Evolutionary conservation across 2,113 vertebrate species (phyloP).

Genomic region (Burhinus bistriatus): DNA sequence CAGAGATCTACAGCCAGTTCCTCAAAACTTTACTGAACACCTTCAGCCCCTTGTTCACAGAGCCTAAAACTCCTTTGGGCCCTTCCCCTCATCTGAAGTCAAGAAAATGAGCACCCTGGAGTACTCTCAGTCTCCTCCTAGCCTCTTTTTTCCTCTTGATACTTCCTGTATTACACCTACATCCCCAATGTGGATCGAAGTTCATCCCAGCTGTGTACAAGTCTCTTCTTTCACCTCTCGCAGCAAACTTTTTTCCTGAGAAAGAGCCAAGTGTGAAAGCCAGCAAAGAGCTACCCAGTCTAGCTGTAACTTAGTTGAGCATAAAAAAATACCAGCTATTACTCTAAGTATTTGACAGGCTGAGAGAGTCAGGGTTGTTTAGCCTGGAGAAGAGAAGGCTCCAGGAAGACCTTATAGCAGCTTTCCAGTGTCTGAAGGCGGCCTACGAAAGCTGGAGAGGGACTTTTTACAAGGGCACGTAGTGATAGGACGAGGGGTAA

Average conservation of each 20-base stretch:
- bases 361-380: too few species aligned
- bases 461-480: too few species aligned
- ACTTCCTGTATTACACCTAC: not conserved
- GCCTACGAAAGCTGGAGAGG: too few species aligned
- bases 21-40: not conserved
- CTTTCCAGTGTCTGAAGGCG: too few species aligned
- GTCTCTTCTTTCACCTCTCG: not conserved
- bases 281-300: not conserved
- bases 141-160: not conserved
- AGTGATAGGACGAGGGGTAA: too few species aligned
- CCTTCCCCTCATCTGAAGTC: not conserved
- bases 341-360: not conserved
- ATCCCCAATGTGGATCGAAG: accelerated
- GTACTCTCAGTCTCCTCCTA: not conserved
- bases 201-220: not conserved
- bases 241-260: not conserved
- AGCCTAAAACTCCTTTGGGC: not conserved
- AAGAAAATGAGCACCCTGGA: not conserved
- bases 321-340: not conserved
- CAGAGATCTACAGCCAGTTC: not conserved
- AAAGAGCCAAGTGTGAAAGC: not conserved
- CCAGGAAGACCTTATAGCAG: too few species aligned
- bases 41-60: not conserved
- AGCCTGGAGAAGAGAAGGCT: too few species aligned
- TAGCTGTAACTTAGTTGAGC: not conserved